phyloP scores from a whole-genome alignment of 1,140 invertebrate species.

The Wasmannia auropunctata region DNA sequence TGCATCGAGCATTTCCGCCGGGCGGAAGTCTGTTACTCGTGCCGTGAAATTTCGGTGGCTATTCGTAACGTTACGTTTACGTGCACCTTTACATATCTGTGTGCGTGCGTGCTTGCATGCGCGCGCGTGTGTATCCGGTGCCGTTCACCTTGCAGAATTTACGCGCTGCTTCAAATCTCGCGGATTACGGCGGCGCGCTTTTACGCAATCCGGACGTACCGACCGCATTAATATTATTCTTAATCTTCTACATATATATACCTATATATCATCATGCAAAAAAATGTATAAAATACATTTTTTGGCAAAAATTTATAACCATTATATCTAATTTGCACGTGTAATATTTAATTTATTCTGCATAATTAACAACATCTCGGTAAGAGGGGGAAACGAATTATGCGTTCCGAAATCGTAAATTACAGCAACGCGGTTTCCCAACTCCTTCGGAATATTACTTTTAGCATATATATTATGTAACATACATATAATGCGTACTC shows the following conservation, averaged over 20 bases:
- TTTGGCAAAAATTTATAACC: no score
- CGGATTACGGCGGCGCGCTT: slow-evolving; percentile 23
- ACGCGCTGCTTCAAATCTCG: slow-evolving; percentile 46
- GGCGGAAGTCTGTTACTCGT: slow-evolving; percentile 33
- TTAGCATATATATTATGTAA: background rate
- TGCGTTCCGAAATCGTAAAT: background rate
- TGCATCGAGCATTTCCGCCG: slow-evolving; percentile 23
- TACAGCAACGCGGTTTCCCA: background rate
- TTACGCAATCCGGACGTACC: background rate
- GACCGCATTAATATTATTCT: background rate
- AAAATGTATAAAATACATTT: background rate
- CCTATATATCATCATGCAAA: background rate
- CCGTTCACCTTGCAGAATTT: slow-evolving; percentile 39
- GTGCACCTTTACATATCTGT: background rate
- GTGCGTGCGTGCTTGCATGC: background rate
- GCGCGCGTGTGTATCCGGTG: background rate
- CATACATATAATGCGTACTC: background rate
- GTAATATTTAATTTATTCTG: background rate
- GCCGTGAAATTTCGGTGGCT: slow-evolving; percentile 33
- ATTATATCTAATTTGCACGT: background rate
- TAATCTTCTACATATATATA: background rate
- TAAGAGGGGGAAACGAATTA: background rate
- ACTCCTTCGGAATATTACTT: background rate
- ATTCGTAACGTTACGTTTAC: slow-evolving; percentile 20
- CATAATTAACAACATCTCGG: background rate